A percentile compares a stretch with the other conserved stretches of the same genome.
These are phyloP conservation scores for Chinchilla lanigera DNA, from an alignment of 2,113 vertebrate species.

Conservation along the genomic window DNA sequence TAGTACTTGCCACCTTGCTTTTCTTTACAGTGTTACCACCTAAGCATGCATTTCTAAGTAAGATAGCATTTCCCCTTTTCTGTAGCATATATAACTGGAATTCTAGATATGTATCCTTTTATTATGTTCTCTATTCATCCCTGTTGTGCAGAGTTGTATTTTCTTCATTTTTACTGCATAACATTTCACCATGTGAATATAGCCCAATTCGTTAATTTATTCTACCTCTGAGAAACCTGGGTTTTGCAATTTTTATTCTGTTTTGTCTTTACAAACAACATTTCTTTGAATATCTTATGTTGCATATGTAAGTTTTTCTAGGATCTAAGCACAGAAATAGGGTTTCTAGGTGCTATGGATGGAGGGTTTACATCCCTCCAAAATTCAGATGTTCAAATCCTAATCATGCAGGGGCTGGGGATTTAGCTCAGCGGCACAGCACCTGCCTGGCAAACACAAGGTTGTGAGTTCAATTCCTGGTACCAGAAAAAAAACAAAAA, in stretches of 20 bases:
- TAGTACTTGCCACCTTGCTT: background rate
- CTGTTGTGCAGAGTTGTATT: background rate
- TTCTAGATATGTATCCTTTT: background rate
- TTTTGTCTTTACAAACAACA: background rate
- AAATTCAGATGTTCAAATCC: background rate
- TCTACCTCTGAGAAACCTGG: background rate
- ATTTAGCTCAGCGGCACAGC: no score
- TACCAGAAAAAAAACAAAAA: no score
- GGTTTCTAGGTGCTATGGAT: background rate
- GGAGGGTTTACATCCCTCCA: background rate
- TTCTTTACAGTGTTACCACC: background rate
- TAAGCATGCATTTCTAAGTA: background rate
- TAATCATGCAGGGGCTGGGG: background rate
- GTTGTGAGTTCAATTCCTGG: no score
- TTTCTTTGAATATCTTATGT: background rate
- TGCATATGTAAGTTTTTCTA: background rate
- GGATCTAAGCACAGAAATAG: background rate
- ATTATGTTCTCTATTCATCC: background rate
- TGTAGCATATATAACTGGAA: background rate
- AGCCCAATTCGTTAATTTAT: background rate
- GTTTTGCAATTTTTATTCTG: background rate
- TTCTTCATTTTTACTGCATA: background rate
- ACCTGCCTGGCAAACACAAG: no score
- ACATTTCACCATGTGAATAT: background rate
- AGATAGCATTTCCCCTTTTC: background rate